Base-by-base conservation (phyloP, 2,797 vertebrate species). In the Sebastes iracundus region DNA sequence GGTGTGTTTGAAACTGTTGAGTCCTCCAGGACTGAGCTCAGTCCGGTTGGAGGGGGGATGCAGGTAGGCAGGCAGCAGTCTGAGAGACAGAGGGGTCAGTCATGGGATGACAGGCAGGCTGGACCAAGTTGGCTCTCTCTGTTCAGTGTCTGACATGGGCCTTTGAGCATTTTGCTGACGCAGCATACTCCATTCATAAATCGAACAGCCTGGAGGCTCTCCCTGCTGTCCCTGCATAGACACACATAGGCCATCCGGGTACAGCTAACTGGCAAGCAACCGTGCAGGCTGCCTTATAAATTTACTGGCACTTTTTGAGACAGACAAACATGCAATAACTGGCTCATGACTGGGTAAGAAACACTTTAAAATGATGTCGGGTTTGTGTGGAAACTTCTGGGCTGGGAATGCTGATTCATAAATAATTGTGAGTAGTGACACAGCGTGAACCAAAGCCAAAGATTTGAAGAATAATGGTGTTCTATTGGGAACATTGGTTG, bases 151-250 rank as follows among this genome's bases (percentile, higher is more conserved):
- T 83, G 86, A 84, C 74, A 14, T 63, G 30, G 72, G 66, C 80
- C 62, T 89, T 76, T 90, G 74, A 92, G 79, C 66, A 52, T 87
- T 86, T 81, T 81, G 85, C 88, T 87, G 87, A 91, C 2, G 6
- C 66, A 68, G 78, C 87, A 84, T 75, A 60, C 12, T 84, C 81
- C 87, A 90, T 90, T 94, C 81, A 91, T 80, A 82, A 52, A 85
- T 80, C 58, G 80, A 84, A 90, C 53, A 68, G 74, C 75, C 88
- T 89, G 81, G 88, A 88, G 85, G 78, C 79, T 28, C 71, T 75
- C 55, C 53, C 68, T 10, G 65, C 68, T 10, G 62, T 69, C 59
- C 30, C 62, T 72, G 42, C 61, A 69, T 70, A 68, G 62, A 85
- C 78, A 77, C 68, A 72, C 74, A 73, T 20, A 6, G 71, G 27